Evolutionary conservation across 2,888 invertebrate genomes (phyloP).

Genomic region (Idaea biselata): DNA sequence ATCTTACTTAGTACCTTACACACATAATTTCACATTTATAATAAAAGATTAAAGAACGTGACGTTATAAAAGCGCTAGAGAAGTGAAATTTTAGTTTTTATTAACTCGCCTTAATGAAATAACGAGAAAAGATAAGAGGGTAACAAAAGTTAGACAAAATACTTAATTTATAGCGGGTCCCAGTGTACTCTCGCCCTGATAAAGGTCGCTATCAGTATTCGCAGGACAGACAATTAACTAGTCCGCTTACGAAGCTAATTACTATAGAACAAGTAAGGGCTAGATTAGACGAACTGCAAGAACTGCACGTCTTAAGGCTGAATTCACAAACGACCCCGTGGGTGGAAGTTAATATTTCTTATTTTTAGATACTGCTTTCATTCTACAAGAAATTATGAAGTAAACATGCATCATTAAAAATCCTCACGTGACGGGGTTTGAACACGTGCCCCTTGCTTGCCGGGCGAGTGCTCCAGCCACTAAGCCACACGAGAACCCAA

Average conservation of each 20-base stretch:
- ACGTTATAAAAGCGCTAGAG: not conserved
- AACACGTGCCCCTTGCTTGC: no score
- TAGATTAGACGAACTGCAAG: not conserved
- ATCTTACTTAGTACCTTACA: no score
- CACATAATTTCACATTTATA: no score
- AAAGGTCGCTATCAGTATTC: conserved; percentile 2
- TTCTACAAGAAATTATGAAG: no score
- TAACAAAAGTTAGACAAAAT: not conserved
- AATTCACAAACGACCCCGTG: no score
- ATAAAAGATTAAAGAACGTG: not conserved
- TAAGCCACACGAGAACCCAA: no score
- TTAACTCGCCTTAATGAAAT: not conserved
- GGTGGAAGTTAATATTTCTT: no score
- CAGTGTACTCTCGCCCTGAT: not conserved
- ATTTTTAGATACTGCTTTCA: no score
- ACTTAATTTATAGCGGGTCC: not conserved
- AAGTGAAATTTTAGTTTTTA: not conserved
- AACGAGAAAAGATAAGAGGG: not conserved
- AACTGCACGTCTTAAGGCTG: no score
- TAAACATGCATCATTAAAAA: no score
- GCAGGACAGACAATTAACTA: conserved; percentile 23
- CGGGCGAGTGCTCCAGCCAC: no score
- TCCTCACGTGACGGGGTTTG: no score
- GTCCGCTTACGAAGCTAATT: conserved; percentile 18
- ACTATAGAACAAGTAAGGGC: not conserved